Percentiles rank a stretch among this genome's conserved stretches.
These are phyloP conservation scores for Clarias platycephalus DNA, from an alignment of 2,797 vertebrate genomes.

Conservation along the genomic window DNA sequence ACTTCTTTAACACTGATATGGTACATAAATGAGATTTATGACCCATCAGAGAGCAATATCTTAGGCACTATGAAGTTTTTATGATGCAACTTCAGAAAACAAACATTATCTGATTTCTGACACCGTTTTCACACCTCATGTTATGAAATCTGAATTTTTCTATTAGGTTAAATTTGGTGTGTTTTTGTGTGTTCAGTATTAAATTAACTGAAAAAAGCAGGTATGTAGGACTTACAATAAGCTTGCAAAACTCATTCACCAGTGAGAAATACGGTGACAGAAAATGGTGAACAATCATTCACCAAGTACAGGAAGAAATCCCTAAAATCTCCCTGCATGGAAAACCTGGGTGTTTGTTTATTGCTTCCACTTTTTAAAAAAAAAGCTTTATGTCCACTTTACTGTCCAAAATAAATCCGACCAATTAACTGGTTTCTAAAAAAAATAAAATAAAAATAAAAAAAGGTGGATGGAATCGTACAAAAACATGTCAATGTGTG, in stretches of 20 bases:
- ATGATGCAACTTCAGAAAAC: neutral
- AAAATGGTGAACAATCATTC: neutral
- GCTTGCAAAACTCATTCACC: neutral
- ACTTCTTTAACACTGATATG: neutral
- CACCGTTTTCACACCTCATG: neutral
- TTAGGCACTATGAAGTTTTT: conserved; percentile 10
- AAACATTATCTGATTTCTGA: neutral
- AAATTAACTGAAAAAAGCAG: neutral
- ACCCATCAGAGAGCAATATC: neutral
- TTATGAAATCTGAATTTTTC: neutral
- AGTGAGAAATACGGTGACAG: neutral
- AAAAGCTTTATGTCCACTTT: neutral
- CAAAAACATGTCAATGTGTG: neutral
- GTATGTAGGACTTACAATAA: neutral
- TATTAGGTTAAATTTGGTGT: neutral
- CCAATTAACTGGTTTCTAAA: neutral
- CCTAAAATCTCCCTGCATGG: neutral
- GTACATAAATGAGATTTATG: neutral
- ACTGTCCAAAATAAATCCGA: neutral
- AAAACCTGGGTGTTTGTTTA: neutral
- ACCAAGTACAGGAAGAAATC: neutral
- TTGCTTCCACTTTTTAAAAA: neutral
- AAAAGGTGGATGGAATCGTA: neutral
- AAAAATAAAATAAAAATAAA: neutral
- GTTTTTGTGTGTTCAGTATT: neutral